A percentile compares a stretch with the other conserved stretches of the same genome.
phyloP scores from a whole-genome alignment of 2,888 invertebrate species.

The Tridacna gigas region DNA sequence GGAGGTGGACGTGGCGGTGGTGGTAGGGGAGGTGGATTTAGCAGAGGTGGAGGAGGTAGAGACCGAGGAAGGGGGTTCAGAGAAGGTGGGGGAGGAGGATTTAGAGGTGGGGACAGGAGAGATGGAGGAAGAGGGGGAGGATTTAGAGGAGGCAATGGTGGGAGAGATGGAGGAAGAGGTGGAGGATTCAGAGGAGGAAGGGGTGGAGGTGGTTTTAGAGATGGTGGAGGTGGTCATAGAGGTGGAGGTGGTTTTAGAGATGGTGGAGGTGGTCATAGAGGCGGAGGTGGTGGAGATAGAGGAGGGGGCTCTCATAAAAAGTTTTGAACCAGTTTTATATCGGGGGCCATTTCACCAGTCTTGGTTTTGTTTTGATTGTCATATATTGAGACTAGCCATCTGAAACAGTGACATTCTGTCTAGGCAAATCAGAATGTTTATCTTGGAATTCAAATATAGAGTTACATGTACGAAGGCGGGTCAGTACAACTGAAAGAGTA shows the following conservation, averaged over 20 bases:
- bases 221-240: not conserved
- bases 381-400: too few relatives aligned
- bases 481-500: too few relatives aligned
- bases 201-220: not conserved
- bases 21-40: slow-evolving; percentile 70
- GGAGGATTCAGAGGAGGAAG: slow-evolving; percentile 20
- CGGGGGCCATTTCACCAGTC: too few relatives aligned
- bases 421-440: too few relatives aligned
- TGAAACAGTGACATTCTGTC: too few relatives aligned
- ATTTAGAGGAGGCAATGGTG: slow-evolving; percentile 40
- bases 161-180: slow-evolving; percentile 1
- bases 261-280: not conserved
- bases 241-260: not conserved
- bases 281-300: slow-evolving; percentile 19
- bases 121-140: slow-evolving; percentile 41
- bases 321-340: not conserved
- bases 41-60: slow-evolving; percentile 67
- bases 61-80: slow-evolving; percentile 62
- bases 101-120: slow-evolving; percentile 67
- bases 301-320: slow-evolving; percentile 25
- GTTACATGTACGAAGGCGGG: too few relatives aligned
- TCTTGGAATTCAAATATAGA: too few relatives aligned
- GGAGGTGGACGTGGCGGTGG: slow-evolving; percentile 62
- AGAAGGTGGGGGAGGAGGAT: slow-evolving; percentile 77
- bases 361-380: too few relatives aligned